Conservation (phyloP, 1,140 invertebrate species). For the Nasonia giraulti region DNA sequence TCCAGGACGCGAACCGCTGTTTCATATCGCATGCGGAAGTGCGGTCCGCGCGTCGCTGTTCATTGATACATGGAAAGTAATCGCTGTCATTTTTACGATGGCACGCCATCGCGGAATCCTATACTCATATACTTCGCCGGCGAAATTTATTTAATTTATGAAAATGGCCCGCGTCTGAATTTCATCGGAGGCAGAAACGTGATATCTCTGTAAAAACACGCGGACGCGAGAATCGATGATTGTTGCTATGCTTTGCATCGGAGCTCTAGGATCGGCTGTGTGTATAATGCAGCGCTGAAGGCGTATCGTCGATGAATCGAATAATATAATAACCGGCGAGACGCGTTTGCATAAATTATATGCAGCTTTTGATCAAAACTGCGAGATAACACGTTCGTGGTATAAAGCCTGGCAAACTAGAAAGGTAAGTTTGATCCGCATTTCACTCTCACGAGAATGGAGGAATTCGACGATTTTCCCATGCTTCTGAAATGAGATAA, state of each 20-base stretch:
- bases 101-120: too few species aligned
- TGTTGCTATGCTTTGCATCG: too few species aligned
- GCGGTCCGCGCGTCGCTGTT: too few species aligned
- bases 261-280: too few species aligned
- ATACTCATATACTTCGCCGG: too few species aligned
- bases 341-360: background rate
- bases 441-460: constrained; percentile 15
- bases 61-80: background rate
- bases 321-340: background rate
- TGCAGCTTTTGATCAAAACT: background rate
- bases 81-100: too few species aligned
- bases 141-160: background rate
- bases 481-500: constrained; percentile 48
- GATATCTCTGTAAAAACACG: too few species aligned
- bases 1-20: too few species aligned
- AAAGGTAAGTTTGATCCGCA: constrained; percentile 19
- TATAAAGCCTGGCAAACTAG: background rate
- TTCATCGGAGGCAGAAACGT: background rate
- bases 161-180: background rate
- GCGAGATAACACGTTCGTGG: background rate
- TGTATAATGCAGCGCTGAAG: too few species aligned
- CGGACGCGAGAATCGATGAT: too few species aligned
- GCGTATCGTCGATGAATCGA: background rate
- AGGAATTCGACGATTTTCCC: constrained; percentile 13
- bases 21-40: background rate